Percentiles rank a stretch among this genome's conserved stretches.
phyloP scores from a whole-genome alignment of 2,797 vertebrate genomes.

The Bradypodion ventrale region DNA sequence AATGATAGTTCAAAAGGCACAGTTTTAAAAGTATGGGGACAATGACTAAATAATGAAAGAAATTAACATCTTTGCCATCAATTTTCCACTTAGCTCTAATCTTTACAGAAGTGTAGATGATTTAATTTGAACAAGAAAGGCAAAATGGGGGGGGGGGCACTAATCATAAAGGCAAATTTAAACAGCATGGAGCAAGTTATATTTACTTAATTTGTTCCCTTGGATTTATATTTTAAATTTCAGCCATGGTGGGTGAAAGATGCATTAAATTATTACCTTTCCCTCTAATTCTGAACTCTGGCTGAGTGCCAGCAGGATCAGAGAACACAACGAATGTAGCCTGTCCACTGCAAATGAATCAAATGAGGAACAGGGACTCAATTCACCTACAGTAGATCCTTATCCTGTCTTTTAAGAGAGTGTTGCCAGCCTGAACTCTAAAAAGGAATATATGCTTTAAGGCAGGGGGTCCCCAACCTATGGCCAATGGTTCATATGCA shows the following conservation, averaged over 20 bases:
- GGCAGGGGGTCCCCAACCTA: background rate
- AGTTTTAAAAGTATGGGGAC: slow-evolving; percentile 58
- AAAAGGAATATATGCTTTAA: background rate
- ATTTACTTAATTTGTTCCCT: slow-evolving; percentile 17
- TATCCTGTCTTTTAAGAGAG: background rate
- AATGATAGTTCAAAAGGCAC: slow-evolving; percentile 56
- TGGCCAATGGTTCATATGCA: no score
- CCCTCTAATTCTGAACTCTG: background rate
- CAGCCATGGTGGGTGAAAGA: background rate
- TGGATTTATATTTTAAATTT: background rate
- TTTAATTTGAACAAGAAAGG: slow-evolving; percentile 4
- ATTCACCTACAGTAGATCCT: no score
- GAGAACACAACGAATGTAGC: background rate
- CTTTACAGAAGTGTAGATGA: slow-evolving; percentile 40
- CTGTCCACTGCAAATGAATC: background rate
- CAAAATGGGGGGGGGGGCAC: background rate
- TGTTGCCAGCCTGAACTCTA: background rate
- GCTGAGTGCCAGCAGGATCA: background rate
- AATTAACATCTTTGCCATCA: slow-evolving; percentile 35
- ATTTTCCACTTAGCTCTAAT: slow-evolving; percentile 33
- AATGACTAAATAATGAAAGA: slow-evolving; percentile 39
- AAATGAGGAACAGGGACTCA: background rate
- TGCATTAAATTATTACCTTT: background rate
- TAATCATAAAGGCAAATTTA: background rate
- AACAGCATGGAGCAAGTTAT: background rate